A percentile compares a stretch with the other conserved stretches of the same genome.
Conservation (phyloP, 2,888 invertebrate species). For the Megastigmus dorsalis region DNA sequence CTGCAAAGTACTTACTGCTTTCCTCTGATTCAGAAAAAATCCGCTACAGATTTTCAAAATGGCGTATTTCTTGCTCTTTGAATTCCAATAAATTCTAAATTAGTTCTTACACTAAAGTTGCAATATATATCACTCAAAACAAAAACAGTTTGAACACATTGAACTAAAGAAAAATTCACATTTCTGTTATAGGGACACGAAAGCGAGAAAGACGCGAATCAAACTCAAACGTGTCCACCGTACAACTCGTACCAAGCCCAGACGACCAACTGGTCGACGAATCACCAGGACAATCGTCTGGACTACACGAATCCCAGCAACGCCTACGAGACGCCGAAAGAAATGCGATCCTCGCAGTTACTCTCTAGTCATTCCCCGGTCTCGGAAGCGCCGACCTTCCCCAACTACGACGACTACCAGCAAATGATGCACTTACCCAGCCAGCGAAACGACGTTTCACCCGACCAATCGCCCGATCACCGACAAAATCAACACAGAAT, state of each 20-base stretch:
- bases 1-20: too few relatives aligned
- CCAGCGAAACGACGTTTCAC: constrained; percentile 26
- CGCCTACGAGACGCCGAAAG: constrained; percentile 62
- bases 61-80: too few relatives aligned
- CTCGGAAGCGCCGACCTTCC: constrained; percentile 56
- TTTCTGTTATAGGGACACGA: constrained; percentile 67
- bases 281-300: background rate
- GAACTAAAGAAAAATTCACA: too few relatives aligned
- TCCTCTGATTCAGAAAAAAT: too few relatives aligned
- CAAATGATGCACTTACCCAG: constrained; percentile 52
- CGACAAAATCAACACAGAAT: constrained; percentile 54
- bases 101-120: too few relatives aligned
- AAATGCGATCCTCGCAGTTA: constrained; percentile 51
- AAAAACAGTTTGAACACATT: too few relatives aligned
- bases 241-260: constrained; percentile 32
- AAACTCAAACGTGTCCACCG: constrained; percentile 44
- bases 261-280: constrained; percentile 16
- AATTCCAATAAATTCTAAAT: too few relatives aligned
- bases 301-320: constrained; percentile 56
- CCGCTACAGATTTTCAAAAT: too few relatives aligned
- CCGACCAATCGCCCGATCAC: constrained; percentile 50
- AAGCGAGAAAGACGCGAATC: constrained; percentile 60
- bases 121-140: too few relatives aligned
- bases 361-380: constrained; percentile 65
- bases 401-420: constrained; percentile 61